These are phyloP conservation scores for Acanthis flammea DNA, from an alignment of 2,797 vertebrate species.

Conservation along the genomic window DNA sequence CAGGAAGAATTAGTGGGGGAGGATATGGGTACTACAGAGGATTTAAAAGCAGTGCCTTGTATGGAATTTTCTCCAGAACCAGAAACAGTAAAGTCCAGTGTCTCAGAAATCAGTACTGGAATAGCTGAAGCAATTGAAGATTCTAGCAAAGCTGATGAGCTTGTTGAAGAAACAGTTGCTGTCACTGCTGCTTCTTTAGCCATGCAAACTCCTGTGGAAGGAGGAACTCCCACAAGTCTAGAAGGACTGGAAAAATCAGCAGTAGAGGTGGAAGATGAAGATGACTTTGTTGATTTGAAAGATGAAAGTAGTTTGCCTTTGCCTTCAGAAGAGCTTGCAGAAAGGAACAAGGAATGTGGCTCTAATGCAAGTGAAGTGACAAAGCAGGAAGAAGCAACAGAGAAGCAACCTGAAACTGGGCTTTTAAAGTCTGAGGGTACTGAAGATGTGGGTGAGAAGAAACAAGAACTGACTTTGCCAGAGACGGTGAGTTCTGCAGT, in stretches of 20 bases:
- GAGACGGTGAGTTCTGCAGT: conserved; percentile 7
- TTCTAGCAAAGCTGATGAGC: conserved; percentile 9
- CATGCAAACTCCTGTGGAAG: conserved; percentile 23
- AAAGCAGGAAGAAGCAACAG: neutral
- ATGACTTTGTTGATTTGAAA: conserved; percentile 77
- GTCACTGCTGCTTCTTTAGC: conserved; percentile 21
- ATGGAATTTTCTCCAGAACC: neutral
- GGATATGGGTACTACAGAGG: neutral
- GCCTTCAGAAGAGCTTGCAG: conserved; percentile 44
- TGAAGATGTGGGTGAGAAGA: neutral
- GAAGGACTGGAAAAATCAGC: conserved; percentile 61
- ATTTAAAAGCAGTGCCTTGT: neutral
- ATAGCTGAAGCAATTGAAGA: conserved; percentile 41
- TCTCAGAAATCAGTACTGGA: conserved; percentile 51
- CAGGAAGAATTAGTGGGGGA: conserved; percentile 11
- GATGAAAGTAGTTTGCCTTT: conserved; percentile 55
- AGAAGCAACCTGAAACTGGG: neutral
- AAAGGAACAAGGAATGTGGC: conserved; percentile 33
- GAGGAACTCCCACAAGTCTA: conserved; percentile 31
- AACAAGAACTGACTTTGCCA: neutral
- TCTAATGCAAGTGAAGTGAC: conserved; percentile 52
- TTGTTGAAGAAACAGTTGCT: conserved; percentile 9
- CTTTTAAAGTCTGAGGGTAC: neutral
- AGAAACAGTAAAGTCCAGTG: neutral
- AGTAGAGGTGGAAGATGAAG: conserved; percentile 67